A percentile compares a stretch with the other conserved stretches of the same genome.
Conservation (phyloP, 2,113 vertebrate genomes). For the Dicaeum eximium region DNA sequence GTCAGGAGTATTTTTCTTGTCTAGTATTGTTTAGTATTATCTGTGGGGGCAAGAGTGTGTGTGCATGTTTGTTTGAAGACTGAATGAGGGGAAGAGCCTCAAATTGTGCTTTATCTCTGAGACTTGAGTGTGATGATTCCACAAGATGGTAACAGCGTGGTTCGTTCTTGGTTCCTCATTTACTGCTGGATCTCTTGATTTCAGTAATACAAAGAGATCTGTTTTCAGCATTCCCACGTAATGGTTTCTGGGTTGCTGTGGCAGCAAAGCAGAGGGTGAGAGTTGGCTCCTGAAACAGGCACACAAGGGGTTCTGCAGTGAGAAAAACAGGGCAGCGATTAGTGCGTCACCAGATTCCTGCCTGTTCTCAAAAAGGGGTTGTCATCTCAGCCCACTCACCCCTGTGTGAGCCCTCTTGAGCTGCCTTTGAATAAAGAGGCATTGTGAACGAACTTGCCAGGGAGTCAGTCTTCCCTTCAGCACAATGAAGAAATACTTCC, state of each 20-base stretch:
- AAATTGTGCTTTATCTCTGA: neutral
- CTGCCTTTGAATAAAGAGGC: neutral
- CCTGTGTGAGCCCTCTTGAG: neutral
- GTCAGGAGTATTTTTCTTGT: neutral
- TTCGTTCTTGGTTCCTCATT: neutral
- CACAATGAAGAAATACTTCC: neutral
- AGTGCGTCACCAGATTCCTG: slow-evolving; percentile 12
- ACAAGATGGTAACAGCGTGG: neutral
- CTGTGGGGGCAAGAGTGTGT: neutral
- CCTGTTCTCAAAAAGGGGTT: neutral
- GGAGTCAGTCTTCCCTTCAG: neutral
- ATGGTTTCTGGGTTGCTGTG: slow-evolving; percentile 2
- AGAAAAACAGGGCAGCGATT: neutral
- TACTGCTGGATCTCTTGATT: neutral
- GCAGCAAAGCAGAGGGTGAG: neutral
- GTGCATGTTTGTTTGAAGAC: neutral
- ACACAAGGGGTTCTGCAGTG: neutral
- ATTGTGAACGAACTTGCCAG: neutral
- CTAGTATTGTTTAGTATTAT: neutral
- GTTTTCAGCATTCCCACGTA: neutral
- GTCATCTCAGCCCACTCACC: slow-evolving; percentile 13
- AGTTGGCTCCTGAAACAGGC: neutral
- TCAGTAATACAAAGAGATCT: neutral
- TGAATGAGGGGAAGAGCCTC: neutral
- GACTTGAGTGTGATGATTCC: neutral